phyloP scores from a whole-genome alignment of 2,888 invertebrate species.

The Tetranychus truncatus region DNA sequence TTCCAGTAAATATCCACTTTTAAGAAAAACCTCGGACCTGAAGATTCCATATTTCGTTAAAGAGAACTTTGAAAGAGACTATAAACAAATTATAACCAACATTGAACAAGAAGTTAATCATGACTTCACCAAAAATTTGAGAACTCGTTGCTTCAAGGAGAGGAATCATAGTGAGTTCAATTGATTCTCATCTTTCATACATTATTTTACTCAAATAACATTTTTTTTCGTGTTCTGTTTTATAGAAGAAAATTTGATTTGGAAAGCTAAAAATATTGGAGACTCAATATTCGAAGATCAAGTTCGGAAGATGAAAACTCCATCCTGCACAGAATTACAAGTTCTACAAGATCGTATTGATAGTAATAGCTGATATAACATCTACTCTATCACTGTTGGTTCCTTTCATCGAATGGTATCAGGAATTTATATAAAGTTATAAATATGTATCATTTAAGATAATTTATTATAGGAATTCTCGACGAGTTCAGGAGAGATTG shows the following conservation, averaged over 20 bases:
- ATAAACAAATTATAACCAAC: constrained; percentile 69
- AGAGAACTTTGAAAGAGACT: constrained; percentile 79
- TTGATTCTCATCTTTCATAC: constrained; percentile 35
- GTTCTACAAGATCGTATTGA: background rate
- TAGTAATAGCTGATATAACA: no score
- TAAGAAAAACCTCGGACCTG: constrained; percentile 42
- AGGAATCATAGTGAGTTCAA: constrained; percentile 45
- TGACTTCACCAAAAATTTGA: constrained; percentile 66
- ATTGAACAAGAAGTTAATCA: constrained; percentile 89
- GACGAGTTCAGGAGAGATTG: no score
- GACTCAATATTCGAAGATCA: constrained; percentile 25
- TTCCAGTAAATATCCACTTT: constrained; percentile 32
- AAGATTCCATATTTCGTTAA: constrained; percentile 87
- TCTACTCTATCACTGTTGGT: no score
- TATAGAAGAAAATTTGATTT: constrained; percentile 26
- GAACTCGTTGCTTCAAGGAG: constrained; percentile 81
- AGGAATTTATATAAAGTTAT: no score
- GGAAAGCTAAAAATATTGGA: constrained; percentile 26
- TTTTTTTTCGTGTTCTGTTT: background rate
- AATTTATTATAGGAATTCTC: no score
- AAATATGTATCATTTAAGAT: no score
- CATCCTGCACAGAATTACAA: constrained; percentile 25
- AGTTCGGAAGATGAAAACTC: constrained; percentile 26
- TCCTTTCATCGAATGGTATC: no score
- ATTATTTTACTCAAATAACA: background rate